phyloP scores from a whole-genome alignment of 2,797 vertebrate genomes.

The Sebastes kiyomatsui region DNA sequence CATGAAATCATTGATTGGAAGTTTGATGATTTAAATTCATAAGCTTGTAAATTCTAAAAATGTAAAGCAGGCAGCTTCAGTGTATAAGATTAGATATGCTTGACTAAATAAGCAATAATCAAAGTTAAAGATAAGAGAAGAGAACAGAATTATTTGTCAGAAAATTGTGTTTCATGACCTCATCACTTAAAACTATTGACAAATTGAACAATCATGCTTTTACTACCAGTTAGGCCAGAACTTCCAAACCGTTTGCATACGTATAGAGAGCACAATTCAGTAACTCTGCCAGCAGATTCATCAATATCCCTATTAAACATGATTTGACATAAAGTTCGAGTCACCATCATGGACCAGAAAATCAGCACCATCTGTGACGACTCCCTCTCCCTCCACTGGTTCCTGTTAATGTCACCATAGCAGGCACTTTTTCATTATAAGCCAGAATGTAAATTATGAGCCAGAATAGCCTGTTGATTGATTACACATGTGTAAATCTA shows the following conservation, averaged over 20 bases:
- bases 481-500: constrained; percentile 17
- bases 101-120: not conserved
- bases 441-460: constrained; percentile 22
- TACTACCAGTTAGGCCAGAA: not conserved
- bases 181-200: not conserved
- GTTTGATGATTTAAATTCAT: not conserved
- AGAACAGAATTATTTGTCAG: not conserved
- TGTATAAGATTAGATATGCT: not conserved
- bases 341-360: not conserved
- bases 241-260: not conserved
- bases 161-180: not conserved
- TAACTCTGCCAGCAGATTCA: not conserved
- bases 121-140: not conserved
- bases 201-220: not conserved
- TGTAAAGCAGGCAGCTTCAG: not conserved
- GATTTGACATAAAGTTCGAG: not conserved
- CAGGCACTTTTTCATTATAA: constrained; percentile 11
- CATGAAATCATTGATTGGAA: not conserved
- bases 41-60: not conserved
- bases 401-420: not conserved
- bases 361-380: not conserved
- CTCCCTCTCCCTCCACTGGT: not conserved
- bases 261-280: not conserved
- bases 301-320: not conserved
- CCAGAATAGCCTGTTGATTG: constrained; percentile 14